Evolutionary conservation across 2,797 vertebrate genomes (phyloP), one percentile per base, ranked within the genome.

Genomic region (Hypotaenidia okinawae): DNA sequence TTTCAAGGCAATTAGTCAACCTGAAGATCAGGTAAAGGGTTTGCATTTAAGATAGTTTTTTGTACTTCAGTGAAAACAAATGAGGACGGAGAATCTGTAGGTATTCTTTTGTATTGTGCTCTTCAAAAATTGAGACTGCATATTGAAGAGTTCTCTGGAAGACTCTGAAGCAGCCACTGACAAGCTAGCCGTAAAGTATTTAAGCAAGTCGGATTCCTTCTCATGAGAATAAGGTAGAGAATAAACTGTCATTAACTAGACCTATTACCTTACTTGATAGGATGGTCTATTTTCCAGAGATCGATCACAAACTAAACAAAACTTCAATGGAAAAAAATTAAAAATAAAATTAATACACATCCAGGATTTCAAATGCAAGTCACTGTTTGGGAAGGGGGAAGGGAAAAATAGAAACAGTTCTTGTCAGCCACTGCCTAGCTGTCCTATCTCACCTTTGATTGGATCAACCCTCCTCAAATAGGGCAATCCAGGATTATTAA

Each of bases 401-500:
- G 33, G 32, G 4, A n/a, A 72, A 70, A 84, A 62, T 0, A 72
- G 51, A 58, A 88, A 57, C 0, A 41, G 11, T 9, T 57, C 19
- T 2, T 39, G 17, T 30, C 61, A 91, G 72, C 35, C 23, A 23
- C 58, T 2, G 1, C 43, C 32, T 32, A 59, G 49, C 77, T 69
- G 70, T 55, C 57, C 75, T 78, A 66, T 30, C 76, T 75, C 87
- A 95, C 87, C 90, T 95, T 75, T 58, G 82, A 94, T 37, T 88
- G 94, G 91, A 78, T 95, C 84, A 96, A 37, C 33, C 18, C 66
- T 77, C 28, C 79, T 47, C 73, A 95, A 94, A 90, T 68, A 96
- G 95, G 89, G 90, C 73, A 96, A 96, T 85, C 94, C 94, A 78
- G 94, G 96, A 96, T 96, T 96, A 96, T 23, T 45, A 47, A 87